Percentiles rank a stretch among this genome's conserved stretches.
phyloP scores from a whole-genome alignment of 2,797 vertebrate species.

The Heteromormyrus szaboi region DNA sequence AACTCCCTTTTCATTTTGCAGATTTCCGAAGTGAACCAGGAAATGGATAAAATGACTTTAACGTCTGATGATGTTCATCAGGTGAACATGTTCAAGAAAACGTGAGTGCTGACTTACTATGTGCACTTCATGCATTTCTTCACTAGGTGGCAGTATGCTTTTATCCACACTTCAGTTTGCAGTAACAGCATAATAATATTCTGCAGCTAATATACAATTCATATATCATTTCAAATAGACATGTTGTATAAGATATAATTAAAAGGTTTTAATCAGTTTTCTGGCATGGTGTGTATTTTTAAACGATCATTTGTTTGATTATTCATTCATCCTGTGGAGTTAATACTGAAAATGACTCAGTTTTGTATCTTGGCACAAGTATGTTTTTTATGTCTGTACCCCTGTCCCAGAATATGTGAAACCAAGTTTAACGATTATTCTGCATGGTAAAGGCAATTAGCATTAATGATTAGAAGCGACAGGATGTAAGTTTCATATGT shows the following conservation, averaged over 20 bases:
- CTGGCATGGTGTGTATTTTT: background rate
- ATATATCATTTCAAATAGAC: background rate
- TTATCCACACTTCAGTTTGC: background rate
- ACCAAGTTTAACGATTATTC: background rate
- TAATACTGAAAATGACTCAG: background rate
- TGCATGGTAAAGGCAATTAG: background rate
- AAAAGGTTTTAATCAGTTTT: background rate
- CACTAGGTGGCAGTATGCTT: constrained; percentile 21
- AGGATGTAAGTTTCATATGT: background rate
- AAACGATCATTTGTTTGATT: background rate
- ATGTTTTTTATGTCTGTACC: background rate
- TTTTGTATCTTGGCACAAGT: background rate
- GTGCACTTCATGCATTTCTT: background rate
- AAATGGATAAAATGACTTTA: constrained; percentile 50
- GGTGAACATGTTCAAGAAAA: constrained; percentile 61
- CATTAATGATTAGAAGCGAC: background rate
- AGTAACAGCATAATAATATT: background rate
- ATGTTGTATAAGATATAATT: background rate
- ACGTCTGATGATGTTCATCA: constrained; percentile 28
- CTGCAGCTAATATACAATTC: background rate
- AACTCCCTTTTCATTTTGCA: constrained; percentile 19
- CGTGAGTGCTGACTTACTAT: constrained; percentile 43
- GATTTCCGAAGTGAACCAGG: constrained; percentile 37
- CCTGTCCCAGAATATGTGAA: background rate
- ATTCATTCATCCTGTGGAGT: background rate